A percentile compares a stretch with the other conserved stretches of the same genome.
Evolutionary conservation across 1,140 invertebrate species (phyloP).

Genomic region (Papilio xuthus): DNA sequence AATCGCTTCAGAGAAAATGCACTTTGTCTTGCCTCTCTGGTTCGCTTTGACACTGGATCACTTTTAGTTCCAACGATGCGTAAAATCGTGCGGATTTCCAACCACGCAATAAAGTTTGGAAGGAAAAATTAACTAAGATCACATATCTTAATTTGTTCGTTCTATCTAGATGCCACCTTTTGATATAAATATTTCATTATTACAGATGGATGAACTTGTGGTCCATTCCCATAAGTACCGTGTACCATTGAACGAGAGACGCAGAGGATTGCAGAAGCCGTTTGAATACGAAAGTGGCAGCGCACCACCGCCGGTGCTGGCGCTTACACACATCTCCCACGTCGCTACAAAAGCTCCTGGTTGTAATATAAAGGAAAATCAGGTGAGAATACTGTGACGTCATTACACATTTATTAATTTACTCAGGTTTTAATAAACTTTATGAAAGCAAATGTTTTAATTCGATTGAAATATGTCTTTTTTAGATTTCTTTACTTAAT

Average conservation of each 20-base stretch:
- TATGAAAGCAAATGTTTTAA: no score
- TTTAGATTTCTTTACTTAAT: neutral
- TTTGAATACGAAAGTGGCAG: slow-evolving; percentile 55
- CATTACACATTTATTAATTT: neutral
- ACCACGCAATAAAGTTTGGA: no score
- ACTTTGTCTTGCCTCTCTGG: no score
- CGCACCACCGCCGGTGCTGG: slow-evolving; percentile 59
- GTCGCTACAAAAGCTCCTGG: slow-evolving; percentile 68
- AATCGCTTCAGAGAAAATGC: no score
- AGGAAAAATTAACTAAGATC: no score
- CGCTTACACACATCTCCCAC: slow-evolving; percentile 67
- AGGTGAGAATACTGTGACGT: slow-evolving; percentile 41
- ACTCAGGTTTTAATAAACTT: no score
- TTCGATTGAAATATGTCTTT: neutral
- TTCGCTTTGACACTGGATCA: no score
- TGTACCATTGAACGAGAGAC: slow-evolving; percentile 65
- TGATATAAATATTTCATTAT: slow-evolving; percentile 29
- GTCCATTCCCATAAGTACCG: slow-evolving; percentile 70
- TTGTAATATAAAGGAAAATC: slow-evolving; percentile 61
- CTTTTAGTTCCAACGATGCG: no score
- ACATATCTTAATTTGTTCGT: no score
- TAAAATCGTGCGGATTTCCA: no score
- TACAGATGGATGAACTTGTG: slow-evolving; percentile 71
- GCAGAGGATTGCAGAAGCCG: slow-evolving; percentile 55
- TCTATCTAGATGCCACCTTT: no score